A percentile compares a stretch with the other conserved stretches of the same genome.
Conservation (phyloP, 1,140 invertebrate genomes). For the Kradibia gibbosae region DNA sequence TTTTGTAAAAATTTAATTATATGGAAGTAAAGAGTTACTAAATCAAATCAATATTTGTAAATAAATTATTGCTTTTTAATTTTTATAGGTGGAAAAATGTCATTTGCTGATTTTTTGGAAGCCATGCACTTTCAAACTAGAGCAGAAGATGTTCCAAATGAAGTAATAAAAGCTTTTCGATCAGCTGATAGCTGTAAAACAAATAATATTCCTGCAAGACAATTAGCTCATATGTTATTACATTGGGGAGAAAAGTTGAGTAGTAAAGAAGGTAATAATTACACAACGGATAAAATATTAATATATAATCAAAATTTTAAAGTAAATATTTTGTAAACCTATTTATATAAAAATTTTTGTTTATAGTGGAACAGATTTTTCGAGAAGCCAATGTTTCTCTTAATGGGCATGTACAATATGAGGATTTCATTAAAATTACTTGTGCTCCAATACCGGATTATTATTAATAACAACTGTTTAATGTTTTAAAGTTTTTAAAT, state of each 20-base stretch:
- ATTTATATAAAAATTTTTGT: constrained; percentile 45
- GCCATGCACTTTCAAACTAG: constrained; percentile 93
- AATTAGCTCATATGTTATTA: constrained; percentile 89
- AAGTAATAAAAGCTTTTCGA: constrained; percentile 90
- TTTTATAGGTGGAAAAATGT: constrained; percentile 87
- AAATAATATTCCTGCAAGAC: constrained; percentile 85
- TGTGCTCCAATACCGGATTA: constrained; percentile 96
- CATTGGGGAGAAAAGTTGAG: constrained; percentile 94
- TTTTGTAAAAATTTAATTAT: too few species aligned
- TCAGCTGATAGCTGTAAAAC: constrained; percentile 84
- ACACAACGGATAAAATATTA: constrained; percentile 29
- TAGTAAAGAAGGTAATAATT: constrained; percentile 86
- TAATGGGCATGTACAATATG: constrained; percentile 88
- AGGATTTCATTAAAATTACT: constrained; percentile 94
- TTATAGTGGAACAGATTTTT: constrained; percentile 92
- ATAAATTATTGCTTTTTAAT: constrained; percentile 2
- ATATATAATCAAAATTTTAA: constrained; percentile 35
- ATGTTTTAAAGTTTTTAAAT: constrained; percentile 19
- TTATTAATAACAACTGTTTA: constrained; percentile 75
- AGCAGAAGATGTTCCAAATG: constrained; percentile 90
- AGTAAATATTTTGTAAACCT: neutral
- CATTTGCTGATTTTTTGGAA: constrained; percentile 96
- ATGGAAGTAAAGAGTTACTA: constrained; percentile 18
- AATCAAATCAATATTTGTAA: constrained; percentile 14
- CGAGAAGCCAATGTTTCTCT: constrained; percentile 91